A percentile compares a stretch with the other conserved stretches of the same genome.
Evolutionary conservation across 35 echinoderm and acorn worm genomes (phyloP).

Genomic region (Nesometra sesokonis): DNA sequence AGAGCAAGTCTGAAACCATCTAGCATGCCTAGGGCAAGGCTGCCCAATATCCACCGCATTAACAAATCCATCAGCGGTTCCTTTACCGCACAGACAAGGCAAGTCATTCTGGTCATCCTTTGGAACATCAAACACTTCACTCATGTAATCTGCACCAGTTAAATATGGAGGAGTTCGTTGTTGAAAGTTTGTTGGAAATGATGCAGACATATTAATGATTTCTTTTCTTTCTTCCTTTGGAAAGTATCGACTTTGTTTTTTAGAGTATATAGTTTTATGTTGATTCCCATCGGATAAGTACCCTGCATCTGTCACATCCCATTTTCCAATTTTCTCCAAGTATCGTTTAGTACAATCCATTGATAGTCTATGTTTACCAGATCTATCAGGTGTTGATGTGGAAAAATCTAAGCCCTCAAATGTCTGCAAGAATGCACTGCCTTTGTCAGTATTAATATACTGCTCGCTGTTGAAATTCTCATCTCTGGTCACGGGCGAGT

Average conservation of each 20-base stretch:
- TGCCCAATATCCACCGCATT: background rate
- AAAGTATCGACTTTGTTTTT: background rate
- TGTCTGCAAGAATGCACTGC: background rate
- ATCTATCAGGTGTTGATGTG: background rate
- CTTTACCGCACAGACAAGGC: background rate
- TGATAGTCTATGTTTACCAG: background rate
- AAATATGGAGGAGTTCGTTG: background rate
- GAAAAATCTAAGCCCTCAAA: background rate
- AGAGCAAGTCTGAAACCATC: background rate
- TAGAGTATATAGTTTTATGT: background rate
- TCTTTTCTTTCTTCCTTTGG: background rate
- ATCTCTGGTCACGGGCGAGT: slow-evolving; percentile 3
- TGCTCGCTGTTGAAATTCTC: slow-evolving; percentile 9
- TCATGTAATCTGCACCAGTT: background rate
- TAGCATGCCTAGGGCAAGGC: background rate
- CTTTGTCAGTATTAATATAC: background rate
- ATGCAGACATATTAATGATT: background rate
- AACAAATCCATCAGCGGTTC: background rate
- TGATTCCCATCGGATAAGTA: background rate
- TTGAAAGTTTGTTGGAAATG: background rate
- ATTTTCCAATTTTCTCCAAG: background rate
- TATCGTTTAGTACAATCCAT: background rate
- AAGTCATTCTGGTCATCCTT: background rate
- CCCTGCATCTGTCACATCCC: background rate
- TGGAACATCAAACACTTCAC: background rate